These are phyloP conservation scores for Nephrocerus scutellatus DNA, from an alignment of 2,888 invertebrate genomes.

Conservation along the genomic window DNA sequence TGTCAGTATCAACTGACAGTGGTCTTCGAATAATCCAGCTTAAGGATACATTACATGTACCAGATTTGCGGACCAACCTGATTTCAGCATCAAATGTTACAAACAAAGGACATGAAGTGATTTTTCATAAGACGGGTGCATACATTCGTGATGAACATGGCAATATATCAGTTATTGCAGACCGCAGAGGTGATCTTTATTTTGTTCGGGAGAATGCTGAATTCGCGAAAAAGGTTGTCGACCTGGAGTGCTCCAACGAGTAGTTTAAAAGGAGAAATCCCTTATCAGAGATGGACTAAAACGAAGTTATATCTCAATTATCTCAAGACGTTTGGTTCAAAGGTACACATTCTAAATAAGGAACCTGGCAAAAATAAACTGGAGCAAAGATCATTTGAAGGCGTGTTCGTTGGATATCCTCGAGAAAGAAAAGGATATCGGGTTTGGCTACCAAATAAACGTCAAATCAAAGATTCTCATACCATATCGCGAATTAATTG, in stretches of 20 bases:
- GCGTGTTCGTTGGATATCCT: too few species aligned
- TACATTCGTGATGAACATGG: constrained; percentile 10
- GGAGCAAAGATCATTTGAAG: too few species aligned
- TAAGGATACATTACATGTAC: constrained; percentile 15
- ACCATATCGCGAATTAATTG: background rate
- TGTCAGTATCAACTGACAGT: constrained; percentile 4
- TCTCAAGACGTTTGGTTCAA: too few species aligned
- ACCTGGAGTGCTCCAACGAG: constrained; percentile 20
- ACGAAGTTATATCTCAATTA: too few species aligned
- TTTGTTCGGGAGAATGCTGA: constrained; percentile 14
- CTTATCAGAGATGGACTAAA: too few species aligned
- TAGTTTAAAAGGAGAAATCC: too few species aligned
- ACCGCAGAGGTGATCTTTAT: constrained; percentile 15
- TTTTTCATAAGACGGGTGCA: constrained; percentile 11
- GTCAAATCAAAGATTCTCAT: too few species aligned
- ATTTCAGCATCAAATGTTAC: constrained; percentile 17
- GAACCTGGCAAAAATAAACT: too few species aligned
- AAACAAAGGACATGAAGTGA: constrained; percentile 15
- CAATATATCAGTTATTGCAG: constrained; percentile 9
- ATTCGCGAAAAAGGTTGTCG: constrained; percentile 11
- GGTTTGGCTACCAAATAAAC: too few species aligned
- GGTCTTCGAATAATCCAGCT: constrained; percentile 12
- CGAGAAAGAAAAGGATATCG: too few species aligned
- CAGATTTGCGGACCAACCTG: constrained; percentile 14
- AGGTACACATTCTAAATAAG: too few species aligned